Base-by-base conservation (phyloP, 2,797 vertebrate genomes). In the Dicrostonyx torquatus region DNA sequence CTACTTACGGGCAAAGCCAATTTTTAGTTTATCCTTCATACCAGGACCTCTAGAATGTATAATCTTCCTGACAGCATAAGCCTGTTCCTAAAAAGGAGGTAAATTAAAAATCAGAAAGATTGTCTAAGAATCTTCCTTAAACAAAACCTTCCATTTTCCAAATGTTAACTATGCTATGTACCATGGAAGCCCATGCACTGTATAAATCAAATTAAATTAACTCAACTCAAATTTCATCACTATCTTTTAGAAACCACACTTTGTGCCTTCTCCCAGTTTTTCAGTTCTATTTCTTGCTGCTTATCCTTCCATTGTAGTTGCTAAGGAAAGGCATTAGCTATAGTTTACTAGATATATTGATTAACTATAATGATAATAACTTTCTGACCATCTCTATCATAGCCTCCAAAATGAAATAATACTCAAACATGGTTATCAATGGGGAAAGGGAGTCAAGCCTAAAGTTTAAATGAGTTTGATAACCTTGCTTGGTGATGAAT, bases 11-110 rank as follows among this genome's bases (percentile, higher is more conserved):
- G 99, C 98, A 86, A 99, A 96, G 97, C 99, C 99, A 55, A 99
- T 99, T 93, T 99, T 99, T 45, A 99, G 98, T 98, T 99, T 99
- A 98, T 99, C 99, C 97, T 99, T 99, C 95, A 99, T 97, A 97
- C 98, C 98, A 98, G 99, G 98, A 3, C 98, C 99, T 96, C 99
- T 98, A 0, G 99, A 99, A 96, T 99, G 99, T 14, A 99, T 98
- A 3, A 99, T 98, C 90, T 98, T 98, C 94, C 99, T 98, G 22
- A 99, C 99, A 2, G 99, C 99, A 55, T 99, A 99, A 37, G 99
- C 99, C 29, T 99, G 99, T 97, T 99, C 99, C 99, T 99, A 97
- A 87, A 84, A 93, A 75, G 48, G 2, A 93, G 43, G 68, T 37
- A 79, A 89, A 93, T 48, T 93, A 96, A 43, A 91, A 91, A 43